Conservation (phyloP, 2,888 invertebrate species). For the Pilophorus perplexus region DNA sequence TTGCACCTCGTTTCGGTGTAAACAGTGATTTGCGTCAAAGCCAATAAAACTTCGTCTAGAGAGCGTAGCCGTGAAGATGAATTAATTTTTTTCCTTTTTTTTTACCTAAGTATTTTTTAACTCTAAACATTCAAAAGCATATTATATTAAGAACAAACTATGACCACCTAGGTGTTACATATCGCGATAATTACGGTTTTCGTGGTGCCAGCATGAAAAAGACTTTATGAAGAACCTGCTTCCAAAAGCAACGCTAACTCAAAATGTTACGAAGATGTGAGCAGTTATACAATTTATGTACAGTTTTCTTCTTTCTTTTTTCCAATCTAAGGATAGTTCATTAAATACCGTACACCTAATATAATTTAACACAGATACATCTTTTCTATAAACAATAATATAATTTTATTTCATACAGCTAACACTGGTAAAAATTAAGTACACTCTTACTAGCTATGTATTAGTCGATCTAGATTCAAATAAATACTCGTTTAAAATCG, state of each 20-base stretch:
- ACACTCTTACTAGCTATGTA: conserved; percentile 37
- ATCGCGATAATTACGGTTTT: conserved; percentile 13
- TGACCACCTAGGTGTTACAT: conserved; percentile 11
- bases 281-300: conserved; percentile 39
- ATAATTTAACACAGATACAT: conserved; percentile 46
- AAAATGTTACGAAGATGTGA: conserved; percentile 32
- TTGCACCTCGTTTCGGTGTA: too few species aligned
- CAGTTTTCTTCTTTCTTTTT: conserved; percentile 19
- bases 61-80: conserved; percentile 32
- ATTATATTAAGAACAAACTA: conserved; percentile 25
- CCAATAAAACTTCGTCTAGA: too few species aligned
- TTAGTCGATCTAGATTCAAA: conserved; percentile 42
- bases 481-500: conserved; percentile 34
- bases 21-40: too few species aligned
- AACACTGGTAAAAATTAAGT: conserved; percentile 47
- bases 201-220: neutral
- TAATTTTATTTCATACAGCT: conserved; percentile 38
- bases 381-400: conserved; percentile 42
- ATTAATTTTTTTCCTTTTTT: too few species aligned
- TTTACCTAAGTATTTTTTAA: conserved; percentile 27
- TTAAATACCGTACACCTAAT: conserved; percentile 45
- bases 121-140: conserved; percentile 38
- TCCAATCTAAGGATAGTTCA: conserved; percentile 21
- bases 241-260: conserved; percentile 25
- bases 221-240: conserved; percentile 7